phyloP scores from a whole-genome alignment of 2,797 vertebrate genomes.

The Pangasius mekongensis region DNA sequence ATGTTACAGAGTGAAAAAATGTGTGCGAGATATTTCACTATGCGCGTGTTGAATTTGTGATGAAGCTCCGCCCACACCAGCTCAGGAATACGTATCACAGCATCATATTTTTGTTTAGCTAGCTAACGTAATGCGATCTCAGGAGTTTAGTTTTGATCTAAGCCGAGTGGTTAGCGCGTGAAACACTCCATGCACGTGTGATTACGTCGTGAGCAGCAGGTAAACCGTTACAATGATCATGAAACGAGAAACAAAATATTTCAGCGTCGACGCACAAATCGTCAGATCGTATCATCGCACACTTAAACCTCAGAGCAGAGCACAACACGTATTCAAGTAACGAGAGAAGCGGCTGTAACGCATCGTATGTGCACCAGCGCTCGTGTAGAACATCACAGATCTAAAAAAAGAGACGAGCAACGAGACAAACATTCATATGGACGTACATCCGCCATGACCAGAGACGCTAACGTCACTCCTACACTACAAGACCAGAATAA shows the following conservation, averaged over 20 bases:
- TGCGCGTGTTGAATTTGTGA: not conserved
- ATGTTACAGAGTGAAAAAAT: not conserved
- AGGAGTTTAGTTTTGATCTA: not conserved
- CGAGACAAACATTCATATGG: not conserved
- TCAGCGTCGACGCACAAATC: not conserved
- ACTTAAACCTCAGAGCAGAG: not conserved
- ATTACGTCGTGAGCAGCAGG: not conserved
- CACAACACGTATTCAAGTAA: not conserved
- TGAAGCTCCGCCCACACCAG: conserved; percentile 3
- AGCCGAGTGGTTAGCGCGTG: not conserved
- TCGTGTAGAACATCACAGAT: not conserved
- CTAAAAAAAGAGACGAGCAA: not conserved
- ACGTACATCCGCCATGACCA: not conserved
- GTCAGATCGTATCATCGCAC: not conserved
- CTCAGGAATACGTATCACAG: not conserved
- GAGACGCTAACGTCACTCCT: not conserved
- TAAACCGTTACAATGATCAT: not conserved
- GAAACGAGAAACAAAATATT: not conserved
- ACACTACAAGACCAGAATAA: not conserved
- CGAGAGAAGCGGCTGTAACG: not conserved
- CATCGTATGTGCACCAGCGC: not conserved
- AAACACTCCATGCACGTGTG: not conserved
- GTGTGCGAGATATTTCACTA: not conserved
- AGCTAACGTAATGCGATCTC: not conserved
- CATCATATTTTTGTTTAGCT: no score